Evolutionary conservation across 2,113 vertebrate species (phyloP).

Genomic region (Oxyruncus cristatus): DNA sequence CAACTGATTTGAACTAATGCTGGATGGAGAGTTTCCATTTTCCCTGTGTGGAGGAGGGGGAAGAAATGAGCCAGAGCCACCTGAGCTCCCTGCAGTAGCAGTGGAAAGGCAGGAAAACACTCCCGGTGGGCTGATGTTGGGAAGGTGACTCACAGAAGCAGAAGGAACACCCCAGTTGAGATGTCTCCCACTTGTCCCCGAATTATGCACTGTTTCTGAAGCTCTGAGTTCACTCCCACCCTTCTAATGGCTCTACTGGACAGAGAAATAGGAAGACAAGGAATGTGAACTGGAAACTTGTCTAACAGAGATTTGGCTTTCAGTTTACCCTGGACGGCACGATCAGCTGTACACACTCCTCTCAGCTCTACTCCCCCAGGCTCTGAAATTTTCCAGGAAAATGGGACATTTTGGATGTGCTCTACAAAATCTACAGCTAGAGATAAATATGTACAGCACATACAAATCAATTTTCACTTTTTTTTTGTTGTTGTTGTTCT

Average conservation of each 20-base stretch:
- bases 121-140: not conserved
- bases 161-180: not conserved
- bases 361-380: not conserved
- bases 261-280: not conserved
- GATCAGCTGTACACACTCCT: not conserved
- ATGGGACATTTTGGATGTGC: not conserved
- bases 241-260: not conserved
- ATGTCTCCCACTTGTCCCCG: not conserved
- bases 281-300: not conserved
- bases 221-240: not conserved
- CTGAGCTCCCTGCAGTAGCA: fast-evolving
- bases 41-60: not conserved
- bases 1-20: not conserved
- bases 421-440: not conserved
- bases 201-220: not conserved
- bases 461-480: not conserved
- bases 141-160: not conserved
- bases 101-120: not conserved
- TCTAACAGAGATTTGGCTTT: not conserved
- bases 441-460: not conserved
- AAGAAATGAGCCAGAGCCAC: not conserved
- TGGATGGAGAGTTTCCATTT: not conserved
- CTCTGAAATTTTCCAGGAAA: not conserved
- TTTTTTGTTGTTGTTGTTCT: not conserved
- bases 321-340: not conserved